These are phyloP conservation scores for Protonibea diacanthus DNA, from an alignment of 2,797 vertebrate species.

Conservation along the genomic window DNA sequence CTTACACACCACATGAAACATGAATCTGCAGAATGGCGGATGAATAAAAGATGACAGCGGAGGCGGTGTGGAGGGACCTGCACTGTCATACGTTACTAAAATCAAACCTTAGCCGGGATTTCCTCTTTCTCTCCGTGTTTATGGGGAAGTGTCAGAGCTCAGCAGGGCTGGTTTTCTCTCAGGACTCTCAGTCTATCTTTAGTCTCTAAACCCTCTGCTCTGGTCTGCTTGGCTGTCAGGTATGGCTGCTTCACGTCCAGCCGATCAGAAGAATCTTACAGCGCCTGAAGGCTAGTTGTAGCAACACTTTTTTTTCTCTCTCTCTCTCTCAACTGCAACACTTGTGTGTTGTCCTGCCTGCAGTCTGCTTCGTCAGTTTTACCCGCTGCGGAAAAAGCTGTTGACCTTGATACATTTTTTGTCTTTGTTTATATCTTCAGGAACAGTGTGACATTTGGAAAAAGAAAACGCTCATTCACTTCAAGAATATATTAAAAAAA, in stretches of 20 bases:
- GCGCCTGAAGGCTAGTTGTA: slow-evolving; percentile 26
- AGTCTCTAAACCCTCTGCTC: slow-evolving; percentile 44
- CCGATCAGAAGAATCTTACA: slow-evolving; percentile 44
- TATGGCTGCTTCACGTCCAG: slow-evolving; percentile 39
- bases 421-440: not conserved
- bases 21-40: slow-evolving; percentile 58
- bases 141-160: slow-evolving; percentile 56
- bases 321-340: not conserved
- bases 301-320: not conserved
- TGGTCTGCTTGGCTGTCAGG: slow-evolving; percentile 49
- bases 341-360: not conserved
- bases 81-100: slow-evolving; percentile 63
- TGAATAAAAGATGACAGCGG: slow-evolving; percentile 73
- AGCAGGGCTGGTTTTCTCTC: slow-evolving; percentile 33
- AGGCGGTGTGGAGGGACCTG: slow-evolving; percentile 44
- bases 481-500: no score
- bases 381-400: not conserved
- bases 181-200: slow-evolving; percentile 56
- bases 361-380: not conserved
- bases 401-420: not conserved
- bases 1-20: slow-evolving; percentile 59
- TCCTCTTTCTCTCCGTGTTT: slow-evolving; percentile 47
- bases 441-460: not conserved
- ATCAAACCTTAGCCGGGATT: slow-evolving; percentile 64
- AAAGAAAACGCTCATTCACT: no score